Evolutionary conservation across 2,797 vertebrate genomes (phyloP).

Genomic region (Fratercula arctica): DNA sequence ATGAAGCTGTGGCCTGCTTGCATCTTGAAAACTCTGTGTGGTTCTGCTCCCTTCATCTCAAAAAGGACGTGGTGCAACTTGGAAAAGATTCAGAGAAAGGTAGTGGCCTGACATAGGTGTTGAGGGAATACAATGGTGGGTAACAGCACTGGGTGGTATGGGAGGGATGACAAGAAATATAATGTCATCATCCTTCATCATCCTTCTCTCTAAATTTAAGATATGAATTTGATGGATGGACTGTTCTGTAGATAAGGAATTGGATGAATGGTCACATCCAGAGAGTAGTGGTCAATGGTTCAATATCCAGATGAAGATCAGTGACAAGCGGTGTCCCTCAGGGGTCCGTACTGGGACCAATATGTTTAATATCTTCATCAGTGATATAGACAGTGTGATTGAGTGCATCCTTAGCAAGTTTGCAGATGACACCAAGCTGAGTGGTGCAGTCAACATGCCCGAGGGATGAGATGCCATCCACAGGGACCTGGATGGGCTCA

Average conservation of each 20-base stretch:
- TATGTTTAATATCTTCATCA: not conserved
- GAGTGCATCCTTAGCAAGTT: not conserved
- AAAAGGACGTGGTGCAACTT: not conserved
- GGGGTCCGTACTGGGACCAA: not conserved
- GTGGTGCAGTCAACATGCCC: accelerated
- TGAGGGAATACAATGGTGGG: not conserved
- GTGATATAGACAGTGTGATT: not conserved
- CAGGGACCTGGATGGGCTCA: not conserved
- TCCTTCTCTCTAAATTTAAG: not conserved
- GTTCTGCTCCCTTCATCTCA: not conserved
- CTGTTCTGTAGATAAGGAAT: not conserved
- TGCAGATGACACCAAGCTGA: not conserved
- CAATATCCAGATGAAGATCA: not conserved
- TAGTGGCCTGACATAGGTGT: not conserved
- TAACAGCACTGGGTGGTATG: not conserved
- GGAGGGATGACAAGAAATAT: not conserved
- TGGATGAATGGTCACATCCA: not conserved
- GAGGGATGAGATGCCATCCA: not conserved
- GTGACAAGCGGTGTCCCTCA: not conserved
- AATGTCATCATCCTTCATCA: not conserved
- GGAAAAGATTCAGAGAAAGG: not conserved
- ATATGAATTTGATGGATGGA: not conserved
- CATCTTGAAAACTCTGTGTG: not conserved
- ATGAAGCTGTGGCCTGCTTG: not conserved
- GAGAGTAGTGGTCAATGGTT: not conserved